phyloP scores from a whole-genome alignment of 2,888 invertebrate species.

The Minunthozetes semirufus region DNA sequence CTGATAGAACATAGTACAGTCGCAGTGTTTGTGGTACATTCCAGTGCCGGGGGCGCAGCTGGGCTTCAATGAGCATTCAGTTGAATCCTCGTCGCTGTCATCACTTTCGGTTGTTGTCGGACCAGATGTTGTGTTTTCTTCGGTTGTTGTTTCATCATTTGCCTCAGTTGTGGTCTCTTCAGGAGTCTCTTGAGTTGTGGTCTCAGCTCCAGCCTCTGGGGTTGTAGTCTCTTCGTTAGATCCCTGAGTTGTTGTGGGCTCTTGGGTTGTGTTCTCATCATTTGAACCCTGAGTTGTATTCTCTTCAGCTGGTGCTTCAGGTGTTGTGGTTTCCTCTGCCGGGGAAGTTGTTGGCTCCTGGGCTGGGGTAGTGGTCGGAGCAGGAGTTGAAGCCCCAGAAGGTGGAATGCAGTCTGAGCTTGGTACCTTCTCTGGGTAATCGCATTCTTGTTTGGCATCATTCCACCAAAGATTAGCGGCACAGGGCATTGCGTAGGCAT shows the following conservation, averaged over 20 bases:
- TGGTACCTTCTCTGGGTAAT: not conserved
- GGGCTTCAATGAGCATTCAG: not conserved
- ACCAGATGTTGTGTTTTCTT: not conserved
- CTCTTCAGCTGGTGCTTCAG: not conserved
- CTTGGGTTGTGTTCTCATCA: not conserved
- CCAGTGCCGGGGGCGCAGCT: not conserved
- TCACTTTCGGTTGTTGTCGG: not conserved
- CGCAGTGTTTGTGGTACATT: not conserved
- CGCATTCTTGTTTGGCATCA: not conserved
- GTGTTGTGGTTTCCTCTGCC: too few species aligned
- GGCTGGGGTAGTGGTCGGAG: too few species aligned
- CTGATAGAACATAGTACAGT: too few species aligned
- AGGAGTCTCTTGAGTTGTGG: too few species aligned
- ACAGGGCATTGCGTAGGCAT: not conserved
- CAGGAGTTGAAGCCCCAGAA: too few species aligned
- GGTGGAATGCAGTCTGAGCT: not conserved
- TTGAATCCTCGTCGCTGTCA: too few species aligned
- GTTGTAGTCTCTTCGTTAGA: not conserved
- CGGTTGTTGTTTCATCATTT: too few species aligned
- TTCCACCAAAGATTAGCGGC: not conserved
- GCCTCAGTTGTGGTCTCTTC: too few species aligned
- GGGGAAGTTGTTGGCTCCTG: too few species aligned
- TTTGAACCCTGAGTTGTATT: not conserved
- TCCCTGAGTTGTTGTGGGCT: not conserved
- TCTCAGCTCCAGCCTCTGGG: too few species aligned